Evolutionary conservation across 2,113 vertebrate species (phyloP).

Genomic region (Bostrychus sinensis): DNA sequence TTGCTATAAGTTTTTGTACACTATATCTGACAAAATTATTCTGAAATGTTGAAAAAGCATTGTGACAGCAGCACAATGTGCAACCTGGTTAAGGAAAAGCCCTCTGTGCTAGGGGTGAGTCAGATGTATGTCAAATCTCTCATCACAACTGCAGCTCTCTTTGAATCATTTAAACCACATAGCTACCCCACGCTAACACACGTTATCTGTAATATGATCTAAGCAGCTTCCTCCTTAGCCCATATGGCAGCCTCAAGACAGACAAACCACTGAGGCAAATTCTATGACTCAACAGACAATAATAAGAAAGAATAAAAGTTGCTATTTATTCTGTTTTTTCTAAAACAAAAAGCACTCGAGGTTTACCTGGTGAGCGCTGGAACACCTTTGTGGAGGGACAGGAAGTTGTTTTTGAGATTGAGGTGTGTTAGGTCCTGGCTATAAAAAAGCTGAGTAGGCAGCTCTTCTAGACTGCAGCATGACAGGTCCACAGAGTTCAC

Average conservation of each 20-base stretch:
- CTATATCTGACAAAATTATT: no score
- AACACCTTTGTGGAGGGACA: constrained; percentile 75
- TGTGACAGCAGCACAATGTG: constrained; percentile 1
- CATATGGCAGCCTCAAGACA: constrained; percentile 22
- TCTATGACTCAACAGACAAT: constrained; percentile 5
- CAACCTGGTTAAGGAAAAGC: constrained; percentile 8
- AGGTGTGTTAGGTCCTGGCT: constrained; percentile 99
- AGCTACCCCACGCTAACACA: constrained; percentile 13
- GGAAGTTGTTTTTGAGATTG: constrained; percentile 96
- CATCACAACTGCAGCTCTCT: constrained; percentile 20
- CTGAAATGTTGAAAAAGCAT: neutral
- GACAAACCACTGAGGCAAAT: constrained; percentile 15
- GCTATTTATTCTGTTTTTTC: constrained; percentile 14
- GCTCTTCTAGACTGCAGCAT: constrained; percentile 93
- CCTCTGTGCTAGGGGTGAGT: constrained; percentile 16
- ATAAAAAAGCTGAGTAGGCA: constrained; percentile 94
- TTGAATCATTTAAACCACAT: constrained; percentile 47
- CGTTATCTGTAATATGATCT: constrained; percentile 34
- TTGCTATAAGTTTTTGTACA: no score
- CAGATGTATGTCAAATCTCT: constrained; percentile 35
- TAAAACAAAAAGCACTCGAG: neutral
- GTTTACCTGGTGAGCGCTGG: constrained; percentile 70
- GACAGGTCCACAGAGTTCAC: constrained; percentile 98
- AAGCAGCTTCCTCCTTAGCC: constrained; percentile 27
- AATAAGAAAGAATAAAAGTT: constrained; percentile 10